These are phyloP conservation scores for rat (Rattus norvegicus) DNA, from an alignment of 2,113 vertebrate genomes.

Conservation along the genomic window DNA sequence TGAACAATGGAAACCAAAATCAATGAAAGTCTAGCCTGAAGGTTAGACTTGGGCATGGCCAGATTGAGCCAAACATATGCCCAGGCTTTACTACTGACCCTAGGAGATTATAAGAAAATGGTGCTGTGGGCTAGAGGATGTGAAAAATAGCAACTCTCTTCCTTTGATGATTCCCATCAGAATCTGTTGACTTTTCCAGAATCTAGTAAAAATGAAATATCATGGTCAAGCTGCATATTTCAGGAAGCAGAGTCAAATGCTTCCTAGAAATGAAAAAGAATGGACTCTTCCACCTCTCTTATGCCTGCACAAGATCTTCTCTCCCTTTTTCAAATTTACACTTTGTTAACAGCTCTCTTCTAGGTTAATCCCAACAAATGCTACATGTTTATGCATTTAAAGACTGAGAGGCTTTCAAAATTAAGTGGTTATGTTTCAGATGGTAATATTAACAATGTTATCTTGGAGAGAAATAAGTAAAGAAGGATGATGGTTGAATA, in stretches of 20 bases:
- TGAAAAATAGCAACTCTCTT: conserved; percentile 75
- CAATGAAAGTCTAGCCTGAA: conserved; percentile 54
- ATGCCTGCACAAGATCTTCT: rapidly evolving
- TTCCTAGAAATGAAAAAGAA: conserved; percentile 5
- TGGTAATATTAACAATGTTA: neutral
- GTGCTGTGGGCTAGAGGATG: neutral
- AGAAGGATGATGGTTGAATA: neutral
- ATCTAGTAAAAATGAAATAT: conserved; percentile 69
- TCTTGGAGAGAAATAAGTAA: neutral
- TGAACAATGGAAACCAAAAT: conserved; percentile 60
- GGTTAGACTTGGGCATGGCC: conserved; percentile 3
- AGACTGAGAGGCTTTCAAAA: neutral
- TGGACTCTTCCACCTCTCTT: neutral
- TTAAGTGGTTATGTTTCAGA: neutral
- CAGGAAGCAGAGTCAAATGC: neutral
- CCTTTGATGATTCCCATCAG: conserved; percentile 1
- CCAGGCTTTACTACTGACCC: neutral
- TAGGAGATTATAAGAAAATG: conserved; percentile 59
- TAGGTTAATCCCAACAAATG: neutral
- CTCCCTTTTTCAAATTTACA: neutral
- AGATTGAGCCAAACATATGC: conserved; percentile 67
- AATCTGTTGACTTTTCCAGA: conserved; percentile 61
- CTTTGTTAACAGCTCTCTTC: neutral
- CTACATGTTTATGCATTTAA: neutral
- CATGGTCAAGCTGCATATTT: neutral